Conservation (phyloP, 1,140 invertebrate genomes). For the Mamestra configurata region DNA sequence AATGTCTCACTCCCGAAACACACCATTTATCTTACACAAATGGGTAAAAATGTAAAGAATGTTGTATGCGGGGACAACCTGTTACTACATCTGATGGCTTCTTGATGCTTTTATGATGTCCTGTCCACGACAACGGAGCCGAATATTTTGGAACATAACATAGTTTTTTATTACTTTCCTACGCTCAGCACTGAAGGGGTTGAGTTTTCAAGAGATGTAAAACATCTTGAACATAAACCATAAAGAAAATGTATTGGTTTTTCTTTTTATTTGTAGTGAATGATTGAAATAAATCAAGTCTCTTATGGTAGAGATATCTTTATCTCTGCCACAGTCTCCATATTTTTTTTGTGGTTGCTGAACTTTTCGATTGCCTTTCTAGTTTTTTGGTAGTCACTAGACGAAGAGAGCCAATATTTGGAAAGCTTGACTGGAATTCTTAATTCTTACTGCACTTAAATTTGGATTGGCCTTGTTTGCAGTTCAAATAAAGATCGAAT, state of each 20-base stretch:
- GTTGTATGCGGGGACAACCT: slow-evolving; percentile 66
- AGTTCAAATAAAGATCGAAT: background rate
- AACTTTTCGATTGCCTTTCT: background rate
- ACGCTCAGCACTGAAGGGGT: background rate
- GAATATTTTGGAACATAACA: slow-evolving; percentile 61
- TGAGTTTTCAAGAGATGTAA: slow-evolving; percentile 8
- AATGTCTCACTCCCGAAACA: slow-evolving; percentile 39
- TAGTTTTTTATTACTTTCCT: slow-evolving; percentile 40
- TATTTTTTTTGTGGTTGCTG: background rate
- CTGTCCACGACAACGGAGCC: slow-evolving; percentile 62
- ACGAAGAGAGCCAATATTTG: background rate
- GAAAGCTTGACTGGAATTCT: background rate
- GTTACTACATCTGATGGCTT: slow-evolving; percentile 77
- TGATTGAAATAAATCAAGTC: slow-evolving; percentile 9
- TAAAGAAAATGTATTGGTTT: slow-evolving; percentile 10
- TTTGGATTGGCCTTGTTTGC: background rate
- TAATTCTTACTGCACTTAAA: background rate
- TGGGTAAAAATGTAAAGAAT: slow-evolving; percentile 63
- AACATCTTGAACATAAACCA: slow-evolving; percentile 1
- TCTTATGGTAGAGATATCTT: background rate
- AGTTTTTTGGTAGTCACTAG: background rate
- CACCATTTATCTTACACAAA: slow-evolving; percentile 53
- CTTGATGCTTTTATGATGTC: slow-evolving; percentile 80
- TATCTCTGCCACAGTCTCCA: too few species aligned
- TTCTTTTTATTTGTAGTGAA: background rate